phyloP scores from a whole-genome alignment of 2,113 vertebrate genomes.

The Malurus elegans region DNA sequence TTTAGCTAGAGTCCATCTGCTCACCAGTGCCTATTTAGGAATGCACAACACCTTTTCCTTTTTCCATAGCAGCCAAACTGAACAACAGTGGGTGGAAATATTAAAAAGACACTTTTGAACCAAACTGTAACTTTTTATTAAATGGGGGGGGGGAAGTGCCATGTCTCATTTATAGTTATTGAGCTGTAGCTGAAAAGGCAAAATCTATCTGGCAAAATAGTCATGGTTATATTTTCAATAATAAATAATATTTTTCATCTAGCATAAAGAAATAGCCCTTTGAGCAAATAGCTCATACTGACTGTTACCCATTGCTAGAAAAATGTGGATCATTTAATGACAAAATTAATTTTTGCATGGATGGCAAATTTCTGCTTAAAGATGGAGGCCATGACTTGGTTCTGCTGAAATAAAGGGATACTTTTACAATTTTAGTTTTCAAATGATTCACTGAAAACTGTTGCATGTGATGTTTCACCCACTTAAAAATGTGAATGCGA shows the following conservation, averaged over 20 bases:
- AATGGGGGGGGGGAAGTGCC: background rate
- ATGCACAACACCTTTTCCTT: conserved; percentile 63
- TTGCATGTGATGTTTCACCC: background rate
- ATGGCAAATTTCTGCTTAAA: background rate
- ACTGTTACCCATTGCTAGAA: background rate
- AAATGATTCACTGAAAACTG: background rate
- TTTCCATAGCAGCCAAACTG: conserved; percentile 52
- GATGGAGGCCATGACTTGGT: background rate
- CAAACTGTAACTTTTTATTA: conserved; percentile 51
- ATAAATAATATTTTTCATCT: background rate
- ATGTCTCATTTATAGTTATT: background rate
- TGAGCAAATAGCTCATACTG: background rate
- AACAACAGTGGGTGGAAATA: conserved; percentile 61
- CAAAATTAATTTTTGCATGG: background rate
- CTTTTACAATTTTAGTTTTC: background rate
- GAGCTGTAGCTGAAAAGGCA: background rate
- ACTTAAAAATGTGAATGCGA: background rate
- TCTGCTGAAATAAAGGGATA: background rate
- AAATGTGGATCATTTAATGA: background rate
- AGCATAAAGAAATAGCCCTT: background rate
- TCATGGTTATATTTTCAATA: background rate
- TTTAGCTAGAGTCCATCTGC: conserved; percentile 66
- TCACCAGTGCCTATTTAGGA: conserved; percentile 57
- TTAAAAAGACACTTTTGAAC: conserved; percentile 62
- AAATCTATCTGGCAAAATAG: background rate